Conservation (phyloP, 2,888 invertebrate genomes). For the Lucinisca nassula region DNA sequence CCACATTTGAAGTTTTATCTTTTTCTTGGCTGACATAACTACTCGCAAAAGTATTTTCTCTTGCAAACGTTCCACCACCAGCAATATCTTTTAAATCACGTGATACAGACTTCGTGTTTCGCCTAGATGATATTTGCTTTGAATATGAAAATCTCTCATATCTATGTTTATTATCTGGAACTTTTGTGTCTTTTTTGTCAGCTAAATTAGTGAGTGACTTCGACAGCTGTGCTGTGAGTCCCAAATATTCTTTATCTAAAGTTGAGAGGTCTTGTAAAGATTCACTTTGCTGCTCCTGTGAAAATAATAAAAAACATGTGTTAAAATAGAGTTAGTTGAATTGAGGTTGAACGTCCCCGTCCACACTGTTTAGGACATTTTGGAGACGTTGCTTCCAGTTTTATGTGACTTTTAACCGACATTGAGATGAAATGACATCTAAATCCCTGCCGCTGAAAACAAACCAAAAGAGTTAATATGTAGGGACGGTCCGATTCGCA, state of each 20-base stretch:
- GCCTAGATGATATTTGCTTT: conserved; percentile 67
- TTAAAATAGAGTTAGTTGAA: no score
- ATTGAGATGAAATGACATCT: no score
- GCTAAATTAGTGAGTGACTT: conserved; percentile 73
- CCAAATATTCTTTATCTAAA: background rate
- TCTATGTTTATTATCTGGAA: conserved; percentile 60
- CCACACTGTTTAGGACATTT: no score
- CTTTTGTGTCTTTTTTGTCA: conserved; percentile 27
- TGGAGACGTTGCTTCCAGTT: no score
- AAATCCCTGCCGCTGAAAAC: no score
- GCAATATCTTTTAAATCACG: background rate
- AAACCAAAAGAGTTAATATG: no score
- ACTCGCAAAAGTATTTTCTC: background rate
- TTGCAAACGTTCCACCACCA: conserved; percentile 14
- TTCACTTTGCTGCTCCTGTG: conserved; percentile 59
- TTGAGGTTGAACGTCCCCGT: no score
- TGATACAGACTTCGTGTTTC: background rate
- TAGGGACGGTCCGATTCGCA: no score
- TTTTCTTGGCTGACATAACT: background rate
- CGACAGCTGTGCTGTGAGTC: conserved; percentile 64
- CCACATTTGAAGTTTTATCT: background rate
- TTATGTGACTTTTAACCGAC: no score
- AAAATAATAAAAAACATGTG: no score
- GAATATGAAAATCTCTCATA: conserved; percentile 77
- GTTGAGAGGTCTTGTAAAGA: conserved; percentile 54